phyloP scores from a whole-genome alignment of 2,888 invertebrate genomes.

The Pecten maximus region DNA sequence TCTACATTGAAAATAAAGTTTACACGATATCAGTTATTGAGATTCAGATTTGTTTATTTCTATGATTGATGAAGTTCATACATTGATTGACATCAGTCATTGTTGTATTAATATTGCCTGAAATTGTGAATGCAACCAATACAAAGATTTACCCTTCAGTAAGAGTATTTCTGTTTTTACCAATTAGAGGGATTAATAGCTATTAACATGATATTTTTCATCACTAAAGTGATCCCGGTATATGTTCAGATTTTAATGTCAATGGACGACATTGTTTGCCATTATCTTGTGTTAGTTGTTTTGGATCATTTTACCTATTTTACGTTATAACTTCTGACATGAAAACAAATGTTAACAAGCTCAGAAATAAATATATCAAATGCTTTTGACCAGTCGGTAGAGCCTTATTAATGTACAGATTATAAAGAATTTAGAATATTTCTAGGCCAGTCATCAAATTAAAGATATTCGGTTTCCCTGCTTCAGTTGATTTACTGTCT shows the following conservation, averaged over 20 bases:
- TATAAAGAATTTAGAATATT: not conserved
- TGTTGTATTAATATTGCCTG: not conserved
- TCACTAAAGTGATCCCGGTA: not conserved
- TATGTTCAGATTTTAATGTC: not conserved
- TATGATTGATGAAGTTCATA: not conserved
- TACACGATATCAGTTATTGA: not conserved
- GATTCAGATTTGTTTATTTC: not conserved
- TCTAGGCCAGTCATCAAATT: not conserved
- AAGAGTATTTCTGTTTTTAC: too few relatives aligned
- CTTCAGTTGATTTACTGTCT: too few relatives aligned
- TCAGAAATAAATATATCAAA: too few relatives aligned
- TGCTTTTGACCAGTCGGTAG: not conserved
- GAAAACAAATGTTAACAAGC: too few relatives aligned
- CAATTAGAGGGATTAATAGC: too few relatives aligned
- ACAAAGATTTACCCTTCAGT: too few relatives aligned
- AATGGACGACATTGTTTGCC: not conserved
- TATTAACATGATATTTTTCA: too few relatives aligned
- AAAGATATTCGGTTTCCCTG: too few relatives aligned
- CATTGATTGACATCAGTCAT: not conserved
- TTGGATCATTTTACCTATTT: not conserved
- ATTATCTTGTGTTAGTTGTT: not conserved
- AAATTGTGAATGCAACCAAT: not conserved
- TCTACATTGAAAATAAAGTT: not conserved
- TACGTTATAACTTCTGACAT: too few relatives aligned
- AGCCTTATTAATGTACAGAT: not conserved